phyloP scores from a whole-genome alignment of 1,140 invertebrate genomes.

The Subanguina moxae region DNA sequence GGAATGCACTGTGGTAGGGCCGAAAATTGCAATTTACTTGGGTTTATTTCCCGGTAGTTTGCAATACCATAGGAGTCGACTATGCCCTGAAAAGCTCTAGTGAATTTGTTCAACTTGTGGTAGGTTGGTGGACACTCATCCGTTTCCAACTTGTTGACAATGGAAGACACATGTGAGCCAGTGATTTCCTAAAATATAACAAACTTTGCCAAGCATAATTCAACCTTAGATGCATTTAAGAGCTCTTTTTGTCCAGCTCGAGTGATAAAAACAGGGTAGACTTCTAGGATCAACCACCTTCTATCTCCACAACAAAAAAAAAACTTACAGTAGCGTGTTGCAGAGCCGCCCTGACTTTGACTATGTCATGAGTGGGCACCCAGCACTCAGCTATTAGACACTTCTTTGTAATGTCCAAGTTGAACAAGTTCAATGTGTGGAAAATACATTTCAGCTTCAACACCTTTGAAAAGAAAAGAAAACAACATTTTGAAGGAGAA shows the following conservation, averaged over 20 bases:
- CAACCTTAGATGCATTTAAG: no score
- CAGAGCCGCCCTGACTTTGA: slow-evolving; percentile 80
- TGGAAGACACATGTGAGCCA: slow-evolving; percentile 62
- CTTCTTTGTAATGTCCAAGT: slow-evolving; percentile 74
- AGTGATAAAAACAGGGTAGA: no score
- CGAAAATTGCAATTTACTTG: neutral
- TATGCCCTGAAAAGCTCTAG: slow-evolving; percentile 1
- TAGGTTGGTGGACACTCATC: slow-evolving; percentile 2
- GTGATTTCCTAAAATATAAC: slow-evolving; percentile 54
- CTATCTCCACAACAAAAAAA: no score
- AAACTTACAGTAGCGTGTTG: slow-evolving; percentile 73
- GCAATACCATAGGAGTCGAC: slow-evolving; percentile 2
- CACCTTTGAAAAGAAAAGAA: slow-evolving; percentile 66
- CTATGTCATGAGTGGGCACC: slow-evolving; percentile 84
- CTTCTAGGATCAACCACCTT: no score
- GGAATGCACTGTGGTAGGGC: no score
- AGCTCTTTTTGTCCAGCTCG: no score
- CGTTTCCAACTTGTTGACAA: slow-evolving; percentile 61
- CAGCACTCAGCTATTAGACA: slow-evolving; percentile 97
- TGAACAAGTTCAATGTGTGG: slow-evolving; percentile 72
- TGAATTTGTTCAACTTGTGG: neutral
- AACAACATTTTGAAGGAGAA: neutral
- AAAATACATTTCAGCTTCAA: slow-evolving; percentile 67
- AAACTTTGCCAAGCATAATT: no score
- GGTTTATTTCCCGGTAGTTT: neutral